These are phyloP conservation scores for Patella pellucida DNA, from an alignment of 2,888 invertebrate genomes.

Conservation along the genomic window DNA sequence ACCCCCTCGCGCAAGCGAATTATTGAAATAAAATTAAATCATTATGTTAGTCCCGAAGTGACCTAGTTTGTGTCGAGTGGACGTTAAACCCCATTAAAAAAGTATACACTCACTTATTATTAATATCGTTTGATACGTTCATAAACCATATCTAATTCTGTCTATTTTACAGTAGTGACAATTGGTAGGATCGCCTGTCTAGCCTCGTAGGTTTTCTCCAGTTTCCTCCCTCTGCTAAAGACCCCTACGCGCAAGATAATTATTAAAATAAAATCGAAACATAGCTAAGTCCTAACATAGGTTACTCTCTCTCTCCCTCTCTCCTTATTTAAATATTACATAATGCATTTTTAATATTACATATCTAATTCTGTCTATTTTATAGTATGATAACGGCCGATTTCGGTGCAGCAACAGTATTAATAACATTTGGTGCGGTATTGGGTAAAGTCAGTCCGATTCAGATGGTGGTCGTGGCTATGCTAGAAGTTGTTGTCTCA, in stretches of 20 bases:
- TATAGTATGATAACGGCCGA: conserved; percentile 72
- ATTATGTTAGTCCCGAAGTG: no score
- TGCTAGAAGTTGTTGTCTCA: conserved; percentile 71
- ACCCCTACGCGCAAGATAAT: no score
- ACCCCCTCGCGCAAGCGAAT: no score
- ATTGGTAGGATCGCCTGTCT: neutral
- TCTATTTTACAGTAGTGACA: no score
- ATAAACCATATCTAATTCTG: no score
- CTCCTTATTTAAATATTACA: no score
- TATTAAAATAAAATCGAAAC: neutral
- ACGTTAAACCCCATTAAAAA: neutral
- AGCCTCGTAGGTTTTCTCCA: neutral
- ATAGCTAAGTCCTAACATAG: neutral
- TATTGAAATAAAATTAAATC: no score
- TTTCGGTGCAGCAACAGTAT: conserved; percentile 71
- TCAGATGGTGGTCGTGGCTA: conserved; percentile 71
- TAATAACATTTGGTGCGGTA: conserved; percentile 74
- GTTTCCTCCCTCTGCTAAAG: neutral
- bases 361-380: neutral
- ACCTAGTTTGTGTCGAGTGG: no score
- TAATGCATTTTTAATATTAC: no score
- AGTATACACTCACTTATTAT: no score
- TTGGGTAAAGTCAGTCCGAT: conserved; percentile 72
- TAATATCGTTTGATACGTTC: no score
- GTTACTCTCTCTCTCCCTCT: no score